Percentiles rank a stretch among this genome's conserved stretches.
Evolutionary conservation across 2,888 invertebrate genomes (phyloP).

Genomic region (Drosophila eohydei): DNA sequence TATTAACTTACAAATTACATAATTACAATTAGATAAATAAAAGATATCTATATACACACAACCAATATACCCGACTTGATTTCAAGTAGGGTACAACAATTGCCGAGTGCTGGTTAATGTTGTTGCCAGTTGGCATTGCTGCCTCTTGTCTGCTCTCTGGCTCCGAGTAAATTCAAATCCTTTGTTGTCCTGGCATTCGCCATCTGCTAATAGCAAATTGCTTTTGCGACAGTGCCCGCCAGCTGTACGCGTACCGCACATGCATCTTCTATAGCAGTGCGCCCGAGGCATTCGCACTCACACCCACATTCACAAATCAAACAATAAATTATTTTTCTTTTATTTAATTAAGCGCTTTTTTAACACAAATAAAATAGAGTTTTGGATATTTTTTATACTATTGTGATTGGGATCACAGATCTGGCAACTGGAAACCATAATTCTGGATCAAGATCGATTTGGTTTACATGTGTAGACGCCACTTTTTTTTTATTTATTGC

Average conservation of each 20-base stretch:
- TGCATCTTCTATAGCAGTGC: slow-evolving; percentile 21
- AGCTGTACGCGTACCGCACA: slow-evolving; percentile 32
- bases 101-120: slow-evolving; percentile 49
- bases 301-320: background rate
- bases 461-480: slow-evolving; percentile 30
- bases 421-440: background rate
- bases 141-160: slow-evolving; percentile 2
- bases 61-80: background rate
- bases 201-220: slow-evolving; percentile 53
- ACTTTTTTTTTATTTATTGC: slow-evolving; percentile 40
- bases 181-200: slow-evolving; percentile 37
- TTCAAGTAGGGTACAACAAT: slow-evolving; percentile 7
- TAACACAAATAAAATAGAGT: background rate
- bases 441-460: slow-evolving; percentile 1
- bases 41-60: too few species aligned
- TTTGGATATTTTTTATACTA: background rate
- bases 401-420: background rate
- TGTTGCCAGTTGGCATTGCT: slow-evolving; percentile 32
- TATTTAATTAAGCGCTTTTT: slow-evolving; percentile 3
- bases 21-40: too few species aligned
- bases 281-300: slow-evolving; percentile 5
- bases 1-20: too few species aligned
- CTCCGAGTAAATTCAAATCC: slow-evolving; percentile 48
- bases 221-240: slow-evolving; percentile 47
- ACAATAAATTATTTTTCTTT: slow-evolving; percentile 31